Conservation (phyloP, 2,888 invertebrate genomes). For the Thelaira solivaga region DNA sequence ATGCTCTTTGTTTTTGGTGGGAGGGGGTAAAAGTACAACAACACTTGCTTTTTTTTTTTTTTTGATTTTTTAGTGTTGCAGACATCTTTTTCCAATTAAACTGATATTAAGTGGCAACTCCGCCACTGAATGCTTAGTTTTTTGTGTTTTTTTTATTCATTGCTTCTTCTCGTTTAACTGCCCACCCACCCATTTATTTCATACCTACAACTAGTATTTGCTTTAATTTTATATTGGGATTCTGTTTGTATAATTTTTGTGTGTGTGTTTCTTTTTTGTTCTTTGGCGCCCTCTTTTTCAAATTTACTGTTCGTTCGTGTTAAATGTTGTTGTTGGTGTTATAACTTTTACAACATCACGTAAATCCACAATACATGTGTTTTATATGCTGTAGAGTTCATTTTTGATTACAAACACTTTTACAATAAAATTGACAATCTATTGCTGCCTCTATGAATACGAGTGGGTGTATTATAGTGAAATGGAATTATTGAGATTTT, state of each 20-base stretch:
- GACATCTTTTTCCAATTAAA: constrained; percentile 66
- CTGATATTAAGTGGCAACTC: constrained; percentile 60
- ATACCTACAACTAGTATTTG: too few relatives aligned
- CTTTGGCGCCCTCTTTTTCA: constrained; percentile 51
- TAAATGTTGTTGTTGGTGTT: constrained; percentile 24
- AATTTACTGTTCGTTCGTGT: background rate
- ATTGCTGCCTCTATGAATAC: background rate
- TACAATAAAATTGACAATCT: constrained; percentile 7
- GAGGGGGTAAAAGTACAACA: too few relatives aligned
- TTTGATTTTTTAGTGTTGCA: constrained; percentile 36
- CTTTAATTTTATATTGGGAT: background rate
- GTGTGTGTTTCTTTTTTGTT: constrained; percentile 9
- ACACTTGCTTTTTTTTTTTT: constrained; percentile 54
- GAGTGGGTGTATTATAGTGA: constrained; percentile 16
- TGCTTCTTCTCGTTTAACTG: constrained; percentile 4
- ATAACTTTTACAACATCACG: constrained; percentile 60
- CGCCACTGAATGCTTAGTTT: constrained; percentile 46
- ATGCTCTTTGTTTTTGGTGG: constrained; percentile 56
- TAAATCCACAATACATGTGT: constrained; percentile 63
- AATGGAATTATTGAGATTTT: too few relatives aligned
- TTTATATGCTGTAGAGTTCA: constrained; percentile 60
- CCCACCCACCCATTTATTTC: constrained; percentile 10
- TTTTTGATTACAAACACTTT: constrained; percentile 41
- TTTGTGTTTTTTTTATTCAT: constrained; percentile 1
- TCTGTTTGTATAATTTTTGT: too few relatives aligned